Percentiles rank a stretch among this genome's conserved stretches.
These are phyloP conservation scores for Trinectes maculatus DNA, from an alignment of 2,113 vertebrate genomes.

Conservation along the genomic window DNA sequence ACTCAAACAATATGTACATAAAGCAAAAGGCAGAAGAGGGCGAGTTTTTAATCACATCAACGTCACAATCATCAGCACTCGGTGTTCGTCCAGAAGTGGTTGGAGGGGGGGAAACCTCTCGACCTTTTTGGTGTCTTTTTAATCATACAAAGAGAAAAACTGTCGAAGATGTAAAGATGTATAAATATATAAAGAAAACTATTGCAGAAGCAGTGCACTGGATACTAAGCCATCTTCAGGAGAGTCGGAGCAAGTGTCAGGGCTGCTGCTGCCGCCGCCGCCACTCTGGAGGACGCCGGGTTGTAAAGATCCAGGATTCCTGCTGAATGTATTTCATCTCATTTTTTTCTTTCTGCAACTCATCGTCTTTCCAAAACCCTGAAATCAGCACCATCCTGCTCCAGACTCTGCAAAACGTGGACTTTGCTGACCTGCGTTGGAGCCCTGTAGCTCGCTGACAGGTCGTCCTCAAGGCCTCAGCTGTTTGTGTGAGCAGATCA, in stretches of 20 bases:
- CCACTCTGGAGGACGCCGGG: too few relatives aligned
- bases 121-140: conserved; percentile 46
- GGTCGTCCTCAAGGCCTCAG: conserved; percentile 20
- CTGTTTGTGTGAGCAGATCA: neutral
- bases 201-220: conserved; percentile 78
- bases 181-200: conserved; percentile 55
- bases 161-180: conserved; percentile 56
- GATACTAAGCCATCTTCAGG: conserved; percentile 80
- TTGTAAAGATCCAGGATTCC: conserved; percentile 23
- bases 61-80: conserved; percentile 24
- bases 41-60: conserved; percentile 43
- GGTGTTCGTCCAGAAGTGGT: conserved; percentile 17
- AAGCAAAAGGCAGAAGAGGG: conserved; percentile 1
- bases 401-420: conserved; percentile 12
- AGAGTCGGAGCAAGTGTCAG: conserved; percentile 32
- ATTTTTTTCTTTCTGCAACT: conserved; percentile 28
- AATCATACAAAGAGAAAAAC: conserved; percentile 53
- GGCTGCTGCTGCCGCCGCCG: too few relatives aligned
- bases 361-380: conserved; percentile 21
- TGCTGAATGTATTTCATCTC: conserved; percentile 69
- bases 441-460: too few relatives aligned
- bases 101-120: conserved; percentile 3
- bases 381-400: conserved; percentile 1
- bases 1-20: conserved; percentile 43
- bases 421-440: conserved; percentile 15